Base-by-base conservation (phyloP, 64 coral and sea anemone genomes). In the Acropora tenuis region DNA sequence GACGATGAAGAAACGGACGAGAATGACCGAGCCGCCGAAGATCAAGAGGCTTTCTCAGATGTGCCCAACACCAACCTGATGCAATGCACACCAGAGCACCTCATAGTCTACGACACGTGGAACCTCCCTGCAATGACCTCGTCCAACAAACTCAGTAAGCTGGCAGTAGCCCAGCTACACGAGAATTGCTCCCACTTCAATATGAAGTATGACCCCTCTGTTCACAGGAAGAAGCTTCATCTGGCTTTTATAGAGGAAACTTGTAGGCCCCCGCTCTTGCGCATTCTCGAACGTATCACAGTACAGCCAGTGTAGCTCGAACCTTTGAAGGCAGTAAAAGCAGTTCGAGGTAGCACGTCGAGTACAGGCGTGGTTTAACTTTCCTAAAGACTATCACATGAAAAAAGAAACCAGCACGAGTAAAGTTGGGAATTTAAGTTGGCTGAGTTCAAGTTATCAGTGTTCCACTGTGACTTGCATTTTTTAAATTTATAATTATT, bases 41-140 rank as follows among this genome's bases (percentile, higher is more conserved):
- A 55, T 40, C 9, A 63, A 13, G 58, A 57, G 18, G 57, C 82
- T 44, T 69, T 68, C 58, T 68, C 43, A 47, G 20, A 42, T 46
- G 61, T 61, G 30, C 53, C 60, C 10, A 63, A 85, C n/a, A 85
- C 20, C 8, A 85, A 69, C n/a, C 60, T 85, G 41, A 63, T 47
- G 68, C 41, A 85, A 85, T 85, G 82, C 60, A 10, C 60, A 69
- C 53, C 47, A 47, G 59, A 15, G 68, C 82, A 85, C 68, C 82
- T 61, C 55, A 85, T 85, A 47, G 47, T 85, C 11, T 85, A 66
- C 16, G 82, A 85, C 55, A 85, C 82, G 8, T 85, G 68, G 60
- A 69, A 85, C 68, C 59, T 85, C 43, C 69, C 43, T 69, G 68
- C 43, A 61, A 43, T 85, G n/a, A 68, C 45, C 68, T 59, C 60